Base-by-base conservation (phyloP, 2,888 invertebrate genomes). In the Himalopsyche tibetana region DNA sequence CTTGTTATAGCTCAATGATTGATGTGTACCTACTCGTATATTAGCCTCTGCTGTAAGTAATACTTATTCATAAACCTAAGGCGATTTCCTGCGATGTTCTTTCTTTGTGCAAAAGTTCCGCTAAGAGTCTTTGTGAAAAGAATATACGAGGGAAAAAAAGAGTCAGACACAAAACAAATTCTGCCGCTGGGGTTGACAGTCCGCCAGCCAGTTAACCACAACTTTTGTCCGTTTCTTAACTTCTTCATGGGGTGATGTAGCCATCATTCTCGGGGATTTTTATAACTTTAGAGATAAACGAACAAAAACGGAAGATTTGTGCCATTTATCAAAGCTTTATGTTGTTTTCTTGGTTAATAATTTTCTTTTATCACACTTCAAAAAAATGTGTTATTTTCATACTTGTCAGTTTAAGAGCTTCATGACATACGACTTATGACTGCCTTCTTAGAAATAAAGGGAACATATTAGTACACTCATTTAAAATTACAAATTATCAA, bases 161-260 rank as follows among this genome's bases (percentile, higher is more conserved):
- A 74, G 74, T 74, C 74, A 74, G 74, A 74, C 74, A 74, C 74
- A 74, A 74, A 74, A 74, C 74, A 74, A 74, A 74, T 74, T 74
- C 38, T 38, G 15, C 74, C 74, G 74, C 4, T 36, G 74, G 38
- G 74, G 74, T 74, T 74, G 74, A 74, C 74, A 74, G 74, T 74
- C 74, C 9, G 15, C 36, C 74, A 74, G 74, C 38, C 74, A 74
- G 74, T 74, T 38, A 74, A 74, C 74, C 74, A 74, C 74, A 74
- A 74, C 74, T 74, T 74, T 36, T 36, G 36, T 11, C 74, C 36
- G 36, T 74, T 74, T 74, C 74, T 38, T 74, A 74, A 74, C 12
- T 74, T 74, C 38, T 74, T 74, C 74, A 74, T 74, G 38, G 74
- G 74, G 74, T 74, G 74, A 74, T 38, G 15, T 28, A 36, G 38